phyloP scores from a whole-genome alignment of 2,113 vertebrate genomes.

The Ceuthmochares aereus region DNA sequence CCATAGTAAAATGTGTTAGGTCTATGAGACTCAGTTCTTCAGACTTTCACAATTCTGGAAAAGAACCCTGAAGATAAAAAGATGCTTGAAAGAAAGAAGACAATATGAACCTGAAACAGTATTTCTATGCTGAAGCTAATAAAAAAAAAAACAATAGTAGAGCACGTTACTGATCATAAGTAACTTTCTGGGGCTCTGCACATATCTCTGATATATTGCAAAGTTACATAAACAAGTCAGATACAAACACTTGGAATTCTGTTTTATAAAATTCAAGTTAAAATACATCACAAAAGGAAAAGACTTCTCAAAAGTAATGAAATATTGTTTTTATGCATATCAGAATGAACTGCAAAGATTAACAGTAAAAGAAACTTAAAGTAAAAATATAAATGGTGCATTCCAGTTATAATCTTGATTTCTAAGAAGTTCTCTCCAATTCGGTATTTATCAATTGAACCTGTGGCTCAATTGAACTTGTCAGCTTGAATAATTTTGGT shows the following conservation, averaged over 20 bases:
- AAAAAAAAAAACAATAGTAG: not conserved
- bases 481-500: not conserved
- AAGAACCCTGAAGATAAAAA: not conserved
- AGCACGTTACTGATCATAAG: not conserved
- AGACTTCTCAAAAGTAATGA: not conserved
- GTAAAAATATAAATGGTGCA: not conserved
- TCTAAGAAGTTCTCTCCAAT: not conserved
- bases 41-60: not conserved
- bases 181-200: not conserved
- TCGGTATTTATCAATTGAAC: not conserved
- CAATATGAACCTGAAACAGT: not conserved
- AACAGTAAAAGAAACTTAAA: not conserved
- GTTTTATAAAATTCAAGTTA: not conserved
- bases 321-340: not conserved
- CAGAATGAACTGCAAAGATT: not conserved
- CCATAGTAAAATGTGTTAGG: not conserved
- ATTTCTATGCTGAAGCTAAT: not conserved
- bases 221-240: not conserved
- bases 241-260: not conserved
- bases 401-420: not conserved
- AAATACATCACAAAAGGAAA: not conserved
- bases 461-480: not conserved
- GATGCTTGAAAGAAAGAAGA: not conserved
- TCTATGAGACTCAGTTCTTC: not conserved
- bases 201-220: not conserved